Evolutionary conservation across 2,888 invertebrate species (phyloP).

Genomic region (Apodemia hepburni): DNA sequence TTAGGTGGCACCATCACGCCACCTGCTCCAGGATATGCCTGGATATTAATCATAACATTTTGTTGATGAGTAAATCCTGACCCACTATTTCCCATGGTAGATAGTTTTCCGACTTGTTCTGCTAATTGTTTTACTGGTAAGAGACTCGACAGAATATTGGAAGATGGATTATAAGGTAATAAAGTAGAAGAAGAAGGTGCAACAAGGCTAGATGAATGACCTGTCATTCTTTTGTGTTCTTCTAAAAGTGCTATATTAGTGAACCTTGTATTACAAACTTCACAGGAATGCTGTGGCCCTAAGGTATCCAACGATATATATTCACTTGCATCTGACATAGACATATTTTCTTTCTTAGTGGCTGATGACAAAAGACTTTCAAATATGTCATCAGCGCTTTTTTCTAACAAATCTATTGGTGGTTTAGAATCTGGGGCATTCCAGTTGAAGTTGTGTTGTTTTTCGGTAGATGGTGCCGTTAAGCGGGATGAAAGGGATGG

Average conservation of each 20-base stretch:
- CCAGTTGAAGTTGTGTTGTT: constrained; percentile 73
- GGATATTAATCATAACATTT: constrained; percentile 83
- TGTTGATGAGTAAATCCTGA: constrained; percentile 80
- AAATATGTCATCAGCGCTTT: constrained; percentile 72
- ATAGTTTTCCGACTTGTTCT: constrained; percentile 70
- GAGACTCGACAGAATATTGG: constrained; percentile 59
- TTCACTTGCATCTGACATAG: constrained; percentile 73
- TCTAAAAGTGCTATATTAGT: constrained; percentile 76
- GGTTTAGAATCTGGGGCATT: constrained; percentile 71
- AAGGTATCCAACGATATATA: constrained; percentile 83
- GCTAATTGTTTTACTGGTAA: constrained; percentile 70
- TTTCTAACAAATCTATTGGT: constrained; percentile 60
- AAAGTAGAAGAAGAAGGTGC: constrained; percentile 49
- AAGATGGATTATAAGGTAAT: constrained; percentile 57
- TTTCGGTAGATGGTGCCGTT: constrained; percentile 52
- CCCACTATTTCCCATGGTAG: constrained; percentile 48
- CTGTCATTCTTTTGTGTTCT: constrained; percentile 74
- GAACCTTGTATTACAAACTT: constrained; percentile 81
- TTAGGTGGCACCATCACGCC: constrained; percentile 71
- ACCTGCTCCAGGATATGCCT: constrained; percentile 79
- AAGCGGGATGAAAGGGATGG: constrained; percentile 40
- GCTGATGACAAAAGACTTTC: constrained; percentile 63
- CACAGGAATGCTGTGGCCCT: constrained; percentile 80
- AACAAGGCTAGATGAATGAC: constrained; percentile 73
- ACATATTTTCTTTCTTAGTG: constrained; percentile 58